These are phyloP conservation scores for Tolypeutes matacus DNA, from an alignment of 2,797 vertebrate species.

Conservation along the genomic window DNA sequence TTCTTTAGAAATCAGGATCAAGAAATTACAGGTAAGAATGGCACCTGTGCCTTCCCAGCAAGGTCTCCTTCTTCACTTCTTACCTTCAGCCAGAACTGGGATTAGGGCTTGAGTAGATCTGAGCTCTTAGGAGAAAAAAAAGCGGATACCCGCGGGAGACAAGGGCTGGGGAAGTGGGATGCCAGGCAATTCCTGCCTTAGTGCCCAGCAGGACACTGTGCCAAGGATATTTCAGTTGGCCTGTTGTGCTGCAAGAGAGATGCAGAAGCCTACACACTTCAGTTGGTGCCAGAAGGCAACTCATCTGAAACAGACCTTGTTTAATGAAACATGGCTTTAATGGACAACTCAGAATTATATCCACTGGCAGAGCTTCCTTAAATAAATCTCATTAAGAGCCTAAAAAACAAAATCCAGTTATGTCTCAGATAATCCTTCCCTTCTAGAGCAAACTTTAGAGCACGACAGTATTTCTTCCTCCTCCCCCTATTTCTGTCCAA, in stretches of 20 bases:
- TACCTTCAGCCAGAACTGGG: neutral
- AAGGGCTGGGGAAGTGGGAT: fast-evolving
- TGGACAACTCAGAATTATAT: neutral
- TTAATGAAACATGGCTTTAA: neutral
- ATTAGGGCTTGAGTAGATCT: neutral
- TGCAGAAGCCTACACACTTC: neutral
- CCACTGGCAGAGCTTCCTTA: constrained; percentile 28
- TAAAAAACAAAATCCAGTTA: constrained; percentile 13
- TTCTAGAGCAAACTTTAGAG: neutral
- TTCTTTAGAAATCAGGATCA: neutral
- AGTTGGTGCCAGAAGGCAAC: neutral
- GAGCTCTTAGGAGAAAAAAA: neutral
- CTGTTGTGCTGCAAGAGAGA: neutral
- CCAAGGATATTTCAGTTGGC: neutral
- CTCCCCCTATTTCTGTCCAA: neutral
- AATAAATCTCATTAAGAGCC: constrained; percentile 29
- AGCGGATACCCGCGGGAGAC: too few species aligned
- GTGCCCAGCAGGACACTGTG: neutral
- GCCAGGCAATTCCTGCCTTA: neutral
- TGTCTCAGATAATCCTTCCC: neutral
- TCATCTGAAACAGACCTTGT: neutral
- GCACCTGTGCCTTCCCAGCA: neutral
- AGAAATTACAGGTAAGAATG: fast-evolving
- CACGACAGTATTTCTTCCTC: neutral
- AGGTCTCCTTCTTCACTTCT: neutral